phyloP scores from a whole-genome alignment of 1,140 invertebrate genomes.

The Sitophilus oryzae region DNA sequence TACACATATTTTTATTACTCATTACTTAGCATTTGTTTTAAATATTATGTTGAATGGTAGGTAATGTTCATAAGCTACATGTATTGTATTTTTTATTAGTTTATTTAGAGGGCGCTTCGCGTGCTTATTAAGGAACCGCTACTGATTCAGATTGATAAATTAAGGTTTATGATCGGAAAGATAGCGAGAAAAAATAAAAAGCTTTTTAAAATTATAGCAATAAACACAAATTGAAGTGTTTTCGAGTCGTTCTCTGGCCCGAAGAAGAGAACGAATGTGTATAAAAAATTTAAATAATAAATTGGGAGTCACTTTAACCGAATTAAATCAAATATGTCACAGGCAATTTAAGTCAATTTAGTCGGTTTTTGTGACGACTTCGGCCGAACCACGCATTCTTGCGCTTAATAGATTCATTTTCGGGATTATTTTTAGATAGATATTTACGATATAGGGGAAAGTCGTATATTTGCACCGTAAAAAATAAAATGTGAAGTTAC shows the following conservation, averaged over 20 bases:
- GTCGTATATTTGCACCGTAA: too few relatives aligned
- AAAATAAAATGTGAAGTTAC: too few relatives aligned
- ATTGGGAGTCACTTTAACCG: constrained; percentile 26
- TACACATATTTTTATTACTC: too few relatives aligned
- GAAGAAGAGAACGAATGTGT: constrained; percentile 19
- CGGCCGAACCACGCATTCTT: constrained; percentile 21
- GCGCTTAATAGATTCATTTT: constrained; percentile 16
- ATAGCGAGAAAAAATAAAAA: neutral
- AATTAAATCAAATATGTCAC: constrained; percentile 32
- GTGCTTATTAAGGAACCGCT: too few relatives aligned
- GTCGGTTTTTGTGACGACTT: constrained; percentile 26
- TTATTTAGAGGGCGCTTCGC: too few relatives aligned
- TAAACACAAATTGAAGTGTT: constrained; percentile 28
- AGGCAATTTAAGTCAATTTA: constrained; percentile 33
- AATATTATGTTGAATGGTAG: too few relatives aligned
- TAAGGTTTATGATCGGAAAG: constrained; percentile 5
- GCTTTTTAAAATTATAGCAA: constrained; percentile 9
- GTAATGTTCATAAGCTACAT: too few relatives aligned
- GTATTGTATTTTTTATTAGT: too few relatives aligned
- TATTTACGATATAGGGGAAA: constrained; percentile 11
- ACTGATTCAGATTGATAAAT: too few relatives aligned
- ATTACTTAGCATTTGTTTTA: too few relatives aligned
- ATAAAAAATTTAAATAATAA: constrained; percentile 27
- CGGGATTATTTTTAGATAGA: constrained; percentile 10
- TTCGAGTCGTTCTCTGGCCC: constrained; percentile 11